Base-by-base conservation (phyloP, 2,113 vertebrate species). In the Upupa epops region DNA sequence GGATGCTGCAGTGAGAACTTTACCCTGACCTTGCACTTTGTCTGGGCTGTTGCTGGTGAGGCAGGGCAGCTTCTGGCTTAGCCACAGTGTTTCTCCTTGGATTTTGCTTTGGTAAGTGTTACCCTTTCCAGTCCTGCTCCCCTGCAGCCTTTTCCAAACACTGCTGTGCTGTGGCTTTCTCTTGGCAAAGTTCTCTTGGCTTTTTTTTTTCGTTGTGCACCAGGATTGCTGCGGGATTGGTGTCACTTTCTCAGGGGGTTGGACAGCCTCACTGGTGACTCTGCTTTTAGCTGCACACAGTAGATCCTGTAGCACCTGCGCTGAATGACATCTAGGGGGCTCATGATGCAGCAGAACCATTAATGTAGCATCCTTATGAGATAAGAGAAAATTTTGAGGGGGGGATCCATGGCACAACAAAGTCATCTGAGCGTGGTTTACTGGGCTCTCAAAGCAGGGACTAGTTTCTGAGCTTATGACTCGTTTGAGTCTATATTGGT, bases 1-100 rank as follows among this genome's bases (percentile, higher is more conserved):
- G 40, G 40, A 42, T 12, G 40, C 40, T 42, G 40, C 40, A 42
- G 11, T 34, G 29, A 52, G 29, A 58, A 14, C 31, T 52, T 32
- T 37, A 6, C 37, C 13, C 1, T 29, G 8, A 2, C 36, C 5
- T 71, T 48, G 7, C 2, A 0, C 12, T 51, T n/a, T 3, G 4
- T 40, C 19, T 52, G 13, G 2, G 5, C 10, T 60, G 1, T 17
- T 2, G 3, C 5, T 61, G 17, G 28, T 29, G 8, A 51, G 3
- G 22, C 15, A 86, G 13, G 5, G 17, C 45, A 26, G 3, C 3
- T 74, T 65, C 29, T 89, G 48, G 20, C 17, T 11, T 3, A 71
- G 29, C 2, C 17, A 6, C 6, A 7, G 15, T 3, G 4, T 18
- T 81, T 84, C 16, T 55, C 4, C 8, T 49, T 31, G 26, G 20